Conservation (phyloP, 1,140 invertebrate genomes). For the Drosophila bipectinata region DNA sequence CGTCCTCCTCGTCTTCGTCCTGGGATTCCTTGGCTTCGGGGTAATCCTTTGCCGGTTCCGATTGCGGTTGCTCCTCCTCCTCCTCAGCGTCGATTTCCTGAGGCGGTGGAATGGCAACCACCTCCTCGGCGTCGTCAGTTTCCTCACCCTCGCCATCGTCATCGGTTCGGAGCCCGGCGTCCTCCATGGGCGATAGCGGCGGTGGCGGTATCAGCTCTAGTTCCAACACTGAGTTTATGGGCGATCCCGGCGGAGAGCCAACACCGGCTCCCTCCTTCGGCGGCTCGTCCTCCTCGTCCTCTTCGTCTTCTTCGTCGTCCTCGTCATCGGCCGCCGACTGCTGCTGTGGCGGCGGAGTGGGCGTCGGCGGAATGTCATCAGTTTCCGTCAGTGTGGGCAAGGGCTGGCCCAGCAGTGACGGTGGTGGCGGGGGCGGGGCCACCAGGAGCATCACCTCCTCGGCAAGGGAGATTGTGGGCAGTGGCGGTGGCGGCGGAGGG, state of each 20-base stretch:
- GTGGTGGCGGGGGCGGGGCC: slow-evolving; percentile 62
- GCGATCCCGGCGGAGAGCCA: slow-evolving; percentile 25
- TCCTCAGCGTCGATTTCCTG: slow-evolving; percentile 23
- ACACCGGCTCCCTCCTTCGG: not conserved
- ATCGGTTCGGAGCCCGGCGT: slow-evolving; percentile 62
- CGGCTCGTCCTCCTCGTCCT: slow-evolving; percentile 41
- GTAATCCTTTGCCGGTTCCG: not conserved
- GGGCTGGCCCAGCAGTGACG: slow-evolving; percentile 56
- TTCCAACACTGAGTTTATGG: slow-evolving; percentile 72
- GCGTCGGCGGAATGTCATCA: slow-evolving; percentile 79
- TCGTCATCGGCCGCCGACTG: slow-evolving; percentile 22
- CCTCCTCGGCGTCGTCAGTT: slow-evolving; percentile 58
- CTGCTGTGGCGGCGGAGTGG: slow-evolving; percentile 74
- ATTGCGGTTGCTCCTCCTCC: slow-evolving; percentile 5
- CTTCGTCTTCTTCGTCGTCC: slow-evolving; percentile 26
- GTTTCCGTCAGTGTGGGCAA: slow-evolving; percentile 76
- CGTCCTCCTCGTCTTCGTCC: slow-evolving; percentile 65
- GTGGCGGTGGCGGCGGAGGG: slow-evolving; percentile 44
- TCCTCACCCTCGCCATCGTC: slow-evolving; percentile 68
- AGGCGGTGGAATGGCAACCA: slow-evolving; percentile 20
- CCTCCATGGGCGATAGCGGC: slow-evolving; percentile 67
- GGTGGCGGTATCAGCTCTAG: slow-evolving; percentile 74
- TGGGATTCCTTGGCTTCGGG: slow-evolving; percentile 46
- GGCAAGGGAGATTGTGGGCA: slow-evolving; percentile 48
- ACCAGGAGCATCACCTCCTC: slow-evolving; percentile 66